Evolutionary conservation across 1,140 invertebrate genomes (phyloP).

Genomic region (Sweltsa coloradensis): DNA sequence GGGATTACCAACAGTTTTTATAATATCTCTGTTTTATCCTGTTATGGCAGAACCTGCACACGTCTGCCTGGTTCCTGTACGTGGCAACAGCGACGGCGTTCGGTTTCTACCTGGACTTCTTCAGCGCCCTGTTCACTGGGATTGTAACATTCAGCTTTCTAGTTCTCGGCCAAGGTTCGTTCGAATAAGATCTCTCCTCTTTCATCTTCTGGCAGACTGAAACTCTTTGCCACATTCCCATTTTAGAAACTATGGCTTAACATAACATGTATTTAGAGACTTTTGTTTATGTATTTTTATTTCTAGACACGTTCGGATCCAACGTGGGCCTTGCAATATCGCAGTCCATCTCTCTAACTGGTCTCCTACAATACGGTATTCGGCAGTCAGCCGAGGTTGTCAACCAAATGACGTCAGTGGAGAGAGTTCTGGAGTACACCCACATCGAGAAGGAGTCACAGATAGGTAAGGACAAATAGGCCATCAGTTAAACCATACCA

Average conservation of each 20-base stretch:
- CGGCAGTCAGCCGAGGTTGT: constrained; percentile 56
- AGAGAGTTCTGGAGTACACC: constrained; percentile 68
- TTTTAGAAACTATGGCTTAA: not conserved
- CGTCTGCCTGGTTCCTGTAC: constrained; percentile 35
- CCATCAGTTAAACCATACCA: too few relatives aligned
- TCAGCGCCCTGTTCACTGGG: constrained; percentile 35
- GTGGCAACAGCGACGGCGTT: constrained; percentile 37
- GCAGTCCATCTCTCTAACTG: constrained; percentile 61
- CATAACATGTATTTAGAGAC: too few relatives aligned
- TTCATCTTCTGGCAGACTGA: too few relatives aligned
- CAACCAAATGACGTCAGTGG: constrained; percentile 64
- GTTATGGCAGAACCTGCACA: constrained; percentile 36
- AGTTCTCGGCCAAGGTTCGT: constrained; percentile 1
- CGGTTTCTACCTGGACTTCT: constrained; percentile 38
- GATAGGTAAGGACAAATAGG: too few relatives aligned
- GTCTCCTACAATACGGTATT: constrained; percentile 76
- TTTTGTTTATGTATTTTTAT: not conserved
- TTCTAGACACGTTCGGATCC: constrained; percentile 35
- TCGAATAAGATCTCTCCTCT: too few relatives aligned
- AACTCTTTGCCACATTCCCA: not conserved
- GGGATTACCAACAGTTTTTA: not conserved
- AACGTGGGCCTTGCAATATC: constrained; percentile 70
- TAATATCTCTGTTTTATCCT: not conserved
- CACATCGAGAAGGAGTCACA: constrained; percentile 36
- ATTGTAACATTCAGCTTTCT: constrained; percentile 32